Percentiles rank a stretch among this genome's conserved stretches.
Conservation (phyloP, 2,113 vertebrate species). For the Herpetotheres cachinnans region DNA sequence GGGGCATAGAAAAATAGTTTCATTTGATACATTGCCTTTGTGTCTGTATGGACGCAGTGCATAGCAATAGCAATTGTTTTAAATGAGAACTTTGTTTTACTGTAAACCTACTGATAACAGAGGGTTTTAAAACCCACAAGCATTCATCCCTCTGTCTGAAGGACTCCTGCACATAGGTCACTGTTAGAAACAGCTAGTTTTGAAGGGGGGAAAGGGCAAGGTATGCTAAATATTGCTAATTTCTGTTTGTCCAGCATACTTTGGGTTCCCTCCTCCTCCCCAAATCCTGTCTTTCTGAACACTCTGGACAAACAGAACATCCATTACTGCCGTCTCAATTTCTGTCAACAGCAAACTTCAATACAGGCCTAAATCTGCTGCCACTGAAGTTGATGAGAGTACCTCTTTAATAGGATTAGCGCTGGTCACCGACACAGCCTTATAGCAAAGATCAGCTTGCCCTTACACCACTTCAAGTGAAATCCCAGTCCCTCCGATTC, state of each 20-base stretch:
- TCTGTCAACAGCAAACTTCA: background rate
- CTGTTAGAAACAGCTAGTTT: background rate
- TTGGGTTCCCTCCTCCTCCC: background rate
- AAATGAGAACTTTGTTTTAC: background rate
- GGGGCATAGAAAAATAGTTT: background rate
- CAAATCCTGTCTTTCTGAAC: background rate
- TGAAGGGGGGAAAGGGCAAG: background rate
- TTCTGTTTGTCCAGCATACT: background rate
- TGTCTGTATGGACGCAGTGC: background rate
- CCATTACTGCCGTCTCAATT: background rate
- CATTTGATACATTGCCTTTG: background rate
- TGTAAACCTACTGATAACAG: background rate
- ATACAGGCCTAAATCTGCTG: background rate
- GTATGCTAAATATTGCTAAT: background rate
- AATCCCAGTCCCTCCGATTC: background rate
- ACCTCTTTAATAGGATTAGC: fast-evolving
- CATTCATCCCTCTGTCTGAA: background rate
- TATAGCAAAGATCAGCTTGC: background rate
- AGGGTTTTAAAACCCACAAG: background rate
- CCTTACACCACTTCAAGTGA: background rate
- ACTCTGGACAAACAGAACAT: background rate
- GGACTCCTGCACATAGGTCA: background rate
- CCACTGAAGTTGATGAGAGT: background rate
- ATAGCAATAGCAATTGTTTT: background rate
- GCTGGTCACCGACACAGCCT: fast-evolving